Evolutionary conservation across 2,797 vertebrate genomes (phyloP).

Genomic region (Novumbra hubbsi): DNA sequence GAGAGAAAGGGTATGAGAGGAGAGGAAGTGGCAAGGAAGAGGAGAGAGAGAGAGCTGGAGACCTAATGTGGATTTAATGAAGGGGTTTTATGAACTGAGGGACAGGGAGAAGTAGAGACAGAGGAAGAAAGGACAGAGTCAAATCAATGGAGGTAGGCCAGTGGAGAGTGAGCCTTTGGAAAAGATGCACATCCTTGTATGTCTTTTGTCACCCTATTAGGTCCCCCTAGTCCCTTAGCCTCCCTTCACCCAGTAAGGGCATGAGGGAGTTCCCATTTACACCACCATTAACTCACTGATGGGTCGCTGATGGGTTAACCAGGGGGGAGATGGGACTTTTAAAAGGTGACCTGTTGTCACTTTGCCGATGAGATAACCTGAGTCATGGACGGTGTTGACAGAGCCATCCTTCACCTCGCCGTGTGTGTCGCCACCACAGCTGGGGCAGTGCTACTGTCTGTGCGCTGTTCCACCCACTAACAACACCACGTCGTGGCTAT

Average conservation of each 20-base stretch:
- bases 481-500: too few species aligned
- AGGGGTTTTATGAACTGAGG: conserved; percentile 61
- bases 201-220: conserved; percentile 5
- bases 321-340: conserved; percentile 57
- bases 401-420: conserved; percentile 46
- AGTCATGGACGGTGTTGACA: conserved; percentile 68
- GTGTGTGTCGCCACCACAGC: not conserved
- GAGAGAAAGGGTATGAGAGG: conserved; percentile 19
- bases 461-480: not conserved
- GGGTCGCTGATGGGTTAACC: conserved; percentile 67
- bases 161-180: conserved; percentile 18
- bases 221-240: conserved; percentile 20
- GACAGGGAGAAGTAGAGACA: conserved; percentile 32
- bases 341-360: conserved; percentile 76
- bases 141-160: not conserved
- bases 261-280: conserved; percentile 54
- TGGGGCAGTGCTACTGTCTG: not conserved
- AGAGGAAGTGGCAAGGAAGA: conserved; percentile 6
- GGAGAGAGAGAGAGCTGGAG: conserved; percentile 52
- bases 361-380: conserved; percentile 71
- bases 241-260: conserved; percentile 21
- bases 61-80: conserved; percentile 77
- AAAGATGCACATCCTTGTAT: conserved; percentile 28
- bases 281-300: conserved; percentile 66
- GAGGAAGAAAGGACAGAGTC: conserved; percentile 6